Conservation (phyloP, 2,797 vertebrate species). For the Dendrocincla tyrannina region DNA sequence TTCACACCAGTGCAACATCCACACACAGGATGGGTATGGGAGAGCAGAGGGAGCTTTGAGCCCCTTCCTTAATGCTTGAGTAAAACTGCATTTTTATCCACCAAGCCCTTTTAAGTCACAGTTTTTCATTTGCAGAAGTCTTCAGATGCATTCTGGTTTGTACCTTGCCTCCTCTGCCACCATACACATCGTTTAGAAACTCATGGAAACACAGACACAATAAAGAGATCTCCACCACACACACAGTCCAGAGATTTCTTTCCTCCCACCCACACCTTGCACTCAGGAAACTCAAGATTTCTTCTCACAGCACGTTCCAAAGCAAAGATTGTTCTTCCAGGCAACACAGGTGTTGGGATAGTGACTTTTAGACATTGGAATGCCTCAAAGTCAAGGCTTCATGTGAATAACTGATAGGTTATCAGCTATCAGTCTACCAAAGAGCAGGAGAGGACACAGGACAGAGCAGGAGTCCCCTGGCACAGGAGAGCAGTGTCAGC, state of each 20-base stretch:
- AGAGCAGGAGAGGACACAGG: neutral
- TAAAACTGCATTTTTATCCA: neutral
- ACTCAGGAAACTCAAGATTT: neutral
- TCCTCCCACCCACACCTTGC: neutral
- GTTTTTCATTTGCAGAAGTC: neutral
- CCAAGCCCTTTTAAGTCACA: neutral
- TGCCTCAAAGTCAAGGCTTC: neutral
- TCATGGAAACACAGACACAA: neutral
- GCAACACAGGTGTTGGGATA: neutral
- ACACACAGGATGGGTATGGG: neutral
- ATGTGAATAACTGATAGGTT: neutral
- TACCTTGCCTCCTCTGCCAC: neutral
- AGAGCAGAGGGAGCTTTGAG: neutral
- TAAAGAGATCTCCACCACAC: neutral
- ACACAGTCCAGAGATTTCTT: neutral
- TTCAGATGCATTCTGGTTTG: neutral
- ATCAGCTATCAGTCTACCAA: conserved; percentile 1
- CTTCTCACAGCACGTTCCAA: neutral
- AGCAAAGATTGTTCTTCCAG: neutral
- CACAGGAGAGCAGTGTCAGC: neutral
- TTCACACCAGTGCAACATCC: too few relatives aligned
- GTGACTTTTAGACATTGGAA: conserved; percentile 43
- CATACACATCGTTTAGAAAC: neutral
- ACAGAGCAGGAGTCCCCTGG: neutral
- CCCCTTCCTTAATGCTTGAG: neutral